Base-by-base conservation (phyloP, 2,888 invertebrate genomes). In the Pollenia griseotomentosa region DNA sequence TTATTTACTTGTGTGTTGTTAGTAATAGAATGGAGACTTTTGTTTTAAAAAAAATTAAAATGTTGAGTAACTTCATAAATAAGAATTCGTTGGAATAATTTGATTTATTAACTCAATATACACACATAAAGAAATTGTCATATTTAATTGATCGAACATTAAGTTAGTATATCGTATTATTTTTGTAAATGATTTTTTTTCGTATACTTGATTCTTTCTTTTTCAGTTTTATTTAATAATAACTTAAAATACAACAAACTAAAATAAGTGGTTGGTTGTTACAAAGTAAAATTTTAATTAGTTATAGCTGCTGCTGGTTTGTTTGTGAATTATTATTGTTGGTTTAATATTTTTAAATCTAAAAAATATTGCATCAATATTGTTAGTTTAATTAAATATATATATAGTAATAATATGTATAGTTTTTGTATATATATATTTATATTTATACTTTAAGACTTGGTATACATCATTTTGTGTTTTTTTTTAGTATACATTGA, bases 401-500 rank as follows among this genome's bases (percentile, higher is more conserved):
- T 82, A 53, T 82, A 82, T 74, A 78, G 8, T 42, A 71, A 71
- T 46, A 78, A 48, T 65, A 73, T 53, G 11, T 70, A 63, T 61
- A 53, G 44, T 75, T 51, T 51, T 66, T 71, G 55, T 81, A 12
- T 83, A 83, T 71, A 63, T 83, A 63, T 68, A 75, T 71, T 40
- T 75, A 71, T 86, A 88, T 82, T 85, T 88, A 88, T 89, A 88
- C 33, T 83, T 86, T 66, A 83, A 77, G 80, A 86, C 71, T 79
- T 83, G 86, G 86, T 83, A 86, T 86, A 83, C 83, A 73, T 55
- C n/a, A 68, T 78, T 44, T 66, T 57, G 74, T 86, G 81, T 83
- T 68, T 83, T 75, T 66, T 71, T 78, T 73, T 78, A 89, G 88
- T 87, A 88, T 89, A 88, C 88, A 86, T 85, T 88, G 86, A 82